These are phyloP conservation scores for Salvator merianae DNA, from an alignment of 2,113 vertebrate species.

Conservation along the genomic window DNA sequence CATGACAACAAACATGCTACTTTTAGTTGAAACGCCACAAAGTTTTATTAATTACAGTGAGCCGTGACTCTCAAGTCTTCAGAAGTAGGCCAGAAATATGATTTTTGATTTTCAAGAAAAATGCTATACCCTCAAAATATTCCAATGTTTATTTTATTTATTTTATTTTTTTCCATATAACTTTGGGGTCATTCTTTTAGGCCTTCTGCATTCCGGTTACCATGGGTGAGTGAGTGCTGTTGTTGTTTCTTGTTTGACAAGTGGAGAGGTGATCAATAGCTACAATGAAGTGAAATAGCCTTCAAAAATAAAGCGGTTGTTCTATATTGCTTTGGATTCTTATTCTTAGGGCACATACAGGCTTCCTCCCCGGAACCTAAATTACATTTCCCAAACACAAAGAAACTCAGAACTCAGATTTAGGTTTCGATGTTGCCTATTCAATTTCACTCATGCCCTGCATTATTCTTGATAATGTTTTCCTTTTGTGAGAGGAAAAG, in stretches of 20 bases:
- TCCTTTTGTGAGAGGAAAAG: slow-evolving; percentile 55
- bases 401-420: slow-evolving; percentile 32
- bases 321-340: slow-evolving; percentile 58
- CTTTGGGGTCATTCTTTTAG: slow-evolving; percentile 50
- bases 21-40: slow-evolving; percentile 72
- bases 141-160: slow-evolving; percentile 57
- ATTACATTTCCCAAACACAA: slow-evolving; percentile 38
- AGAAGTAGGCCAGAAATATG: slow-evolving; percentile 68
- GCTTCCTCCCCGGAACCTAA: slow-evolving; percentile 57
- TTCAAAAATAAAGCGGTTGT: slow-evolving; percentile 56
- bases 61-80: slow-evolving; percentile 63
- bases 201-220: slow-evolving; percentile 67
- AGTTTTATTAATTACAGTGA: slow-evolving; percentile 70
- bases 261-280: slow-evolving; percentile 57
- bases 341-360: slow-evolving; percentile 49
- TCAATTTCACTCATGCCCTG: slow-evolving; percentile 47
- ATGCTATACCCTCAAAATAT: slow-evolving; percentile 60
- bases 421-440: slow-evolving; percentile 55
- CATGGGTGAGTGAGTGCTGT: slow-evolving; percentile 59
- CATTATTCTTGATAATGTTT: slow-evolving; percentile 64
- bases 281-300: slow-evolving; percentile 45
- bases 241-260: slow-evolving; percentile 59
- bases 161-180: slow-evolving; percentile 50
- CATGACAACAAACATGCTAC: slow-evolving; percentile 69
- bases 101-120: slow-evolving; percentile 54